A percentile compares a stretch with the other conserved stretches of the same genome.
These are phyloP conservation scores for Alsophila aescularia DNA, from an alignment of 2,888 invertebrate genomes.

Conservation along the genomic window DNA sequence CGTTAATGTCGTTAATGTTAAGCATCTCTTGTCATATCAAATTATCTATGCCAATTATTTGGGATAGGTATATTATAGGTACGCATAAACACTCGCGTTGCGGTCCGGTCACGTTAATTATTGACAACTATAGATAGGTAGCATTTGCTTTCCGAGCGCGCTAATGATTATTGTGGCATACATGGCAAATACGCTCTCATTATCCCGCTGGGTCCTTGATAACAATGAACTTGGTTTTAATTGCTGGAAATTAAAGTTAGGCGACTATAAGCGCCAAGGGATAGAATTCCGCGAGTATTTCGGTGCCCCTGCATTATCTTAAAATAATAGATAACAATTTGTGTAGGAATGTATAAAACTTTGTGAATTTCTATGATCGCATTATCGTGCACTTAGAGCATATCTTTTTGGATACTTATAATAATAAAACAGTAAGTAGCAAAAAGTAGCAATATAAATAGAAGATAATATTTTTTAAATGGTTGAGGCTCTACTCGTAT, in stretches of 20 bases:
- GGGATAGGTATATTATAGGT: no score
- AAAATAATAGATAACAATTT: conserved; percentile 13
- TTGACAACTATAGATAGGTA: conserved; percentile 42
- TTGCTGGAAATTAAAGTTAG: conserved; percentile 32
- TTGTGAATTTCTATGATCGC: conserved; percentile 4
- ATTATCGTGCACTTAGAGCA: no score
- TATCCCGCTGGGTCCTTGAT: conserved; percentile 34
- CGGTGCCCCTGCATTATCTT: conserved; percentile 16
- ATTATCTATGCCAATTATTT: no score
- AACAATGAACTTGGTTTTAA: conserved; percentile 37
- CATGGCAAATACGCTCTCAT: conserved; percentile 42
- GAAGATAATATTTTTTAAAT: no score
- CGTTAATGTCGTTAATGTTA: no score
- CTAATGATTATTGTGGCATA: conserved; percentile 47
- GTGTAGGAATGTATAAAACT: conserved; percentile 11
- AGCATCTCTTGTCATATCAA: no score
- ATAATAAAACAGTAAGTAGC: no score
- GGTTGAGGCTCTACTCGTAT: no score
- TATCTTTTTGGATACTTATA: no score
- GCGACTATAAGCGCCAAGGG: conserved; percentile 19
- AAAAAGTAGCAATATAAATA: no score
- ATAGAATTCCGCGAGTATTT: conserved; percentile 10
- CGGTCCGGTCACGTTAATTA: conserved; percentile 53
- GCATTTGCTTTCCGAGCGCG: conserved; percentile 36
- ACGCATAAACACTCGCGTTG: conserved; percentile 45